Evolutionary conservation across 2,888 invertebrate species (phyloP).

Genomic region (Schizotus pectinicornis): DNA sequence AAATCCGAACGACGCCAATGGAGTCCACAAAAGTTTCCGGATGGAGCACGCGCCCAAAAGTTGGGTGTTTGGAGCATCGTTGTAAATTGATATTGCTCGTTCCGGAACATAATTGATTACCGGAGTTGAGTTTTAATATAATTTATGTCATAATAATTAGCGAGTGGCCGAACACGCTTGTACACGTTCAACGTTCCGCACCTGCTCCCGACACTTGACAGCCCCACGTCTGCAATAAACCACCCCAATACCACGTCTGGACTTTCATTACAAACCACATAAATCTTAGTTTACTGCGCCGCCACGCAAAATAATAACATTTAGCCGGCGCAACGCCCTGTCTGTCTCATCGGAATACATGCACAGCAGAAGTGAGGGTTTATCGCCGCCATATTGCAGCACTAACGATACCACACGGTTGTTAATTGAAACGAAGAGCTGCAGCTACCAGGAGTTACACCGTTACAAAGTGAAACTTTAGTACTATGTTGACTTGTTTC

Average conservation of each 20-base stretch:
- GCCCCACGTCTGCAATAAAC: conserved; percentile 37
- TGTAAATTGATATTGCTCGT: conserved; percentile 44
- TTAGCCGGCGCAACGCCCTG: conserved; percentile 3
- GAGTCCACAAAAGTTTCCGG: conserved; percentile 16
- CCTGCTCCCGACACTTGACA: conserved; percentile 51
- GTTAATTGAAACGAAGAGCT: neutral
- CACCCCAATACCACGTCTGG: conserved; percentile 30
- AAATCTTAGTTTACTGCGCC: conserved; percentile 39
- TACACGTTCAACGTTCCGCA: conserved; percentile 40
- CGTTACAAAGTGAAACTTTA: no score
- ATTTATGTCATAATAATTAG: conserved; percentile 57
- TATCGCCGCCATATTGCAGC: neutral
- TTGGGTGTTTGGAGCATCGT: conserved; percentile 10
- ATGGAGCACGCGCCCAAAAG: neutral
- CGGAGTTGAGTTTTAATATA: conserved; percentile 53
- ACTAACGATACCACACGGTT: neutral
- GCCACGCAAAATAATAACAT: conserved; percentile 33
- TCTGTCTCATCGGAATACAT: conserved; percentile 16
- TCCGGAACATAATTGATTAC: conserved; percentile 53
- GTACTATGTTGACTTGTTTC: no score
- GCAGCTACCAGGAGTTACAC: neutral
- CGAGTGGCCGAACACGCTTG: conserved; percentile 48
- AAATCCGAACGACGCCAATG: conserved; percentile 28
- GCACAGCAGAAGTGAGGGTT: conserved; percentile 2
- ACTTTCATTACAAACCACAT: conserved; percentile 44